Base-by-base conservation (phyloP, 2,113 vertebrate genomes). In the Narcine bancroftii region DNA sequence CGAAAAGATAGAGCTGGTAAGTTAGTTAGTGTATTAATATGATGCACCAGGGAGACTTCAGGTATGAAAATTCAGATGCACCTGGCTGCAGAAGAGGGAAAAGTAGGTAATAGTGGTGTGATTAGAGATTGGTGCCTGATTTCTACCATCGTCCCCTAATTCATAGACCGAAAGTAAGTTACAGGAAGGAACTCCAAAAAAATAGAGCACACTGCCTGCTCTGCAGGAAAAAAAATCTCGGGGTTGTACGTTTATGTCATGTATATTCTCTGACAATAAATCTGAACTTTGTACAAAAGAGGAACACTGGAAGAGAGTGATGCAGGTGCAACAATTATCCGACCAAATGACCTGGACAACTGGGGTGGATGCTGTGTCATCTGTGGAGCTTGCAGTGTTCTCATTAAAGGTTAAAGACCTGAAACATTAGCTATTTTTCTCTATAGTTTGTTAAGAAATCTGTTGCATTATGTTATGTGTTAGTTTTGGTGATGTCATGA, bases 1-100 rank as follows among this genome's bases (percentile, higher is more conserved):
- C 89, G 10, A 36, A 91, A 66, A 66, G 89, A 45, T 91, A 91
- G 89, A 91, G 65, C 89, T 42, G 89, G 89, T 91, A 91, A 91
- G 89, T 91, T 91, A 69, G 89, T 3, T 69, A 47, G 63, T 47
- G 65, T 66, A 65, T 45, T 33, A 33, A 33, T 13, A 5, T 91
- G 45, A 71, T 29, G 66, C 63, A 47, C 42, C 39, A 91, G 85
- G 42, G 33, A 69, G 89, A 71, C 65, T 6, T 19, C 63, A 69
- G 11, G 63, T 69, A 66, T 69, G 39, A 45, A 50, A 63, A 36
- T 63, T 15, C n/a, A 87, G 65, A 24, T 66, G 65, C 26, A 42
- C 39, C 29, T 2, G 26, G 7, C 60, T 65, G 60, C 87, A 89
- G 79, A 47, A 69, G 39, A 71, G 63, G 36, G 39, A 47, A 6